A percentile compares a stretch with the other conserved stretches of the same genome.
Evolutionary conservation across 2,888 invertebrate species (phyloP).

Genomic region (Meta bourneti): DNA sequence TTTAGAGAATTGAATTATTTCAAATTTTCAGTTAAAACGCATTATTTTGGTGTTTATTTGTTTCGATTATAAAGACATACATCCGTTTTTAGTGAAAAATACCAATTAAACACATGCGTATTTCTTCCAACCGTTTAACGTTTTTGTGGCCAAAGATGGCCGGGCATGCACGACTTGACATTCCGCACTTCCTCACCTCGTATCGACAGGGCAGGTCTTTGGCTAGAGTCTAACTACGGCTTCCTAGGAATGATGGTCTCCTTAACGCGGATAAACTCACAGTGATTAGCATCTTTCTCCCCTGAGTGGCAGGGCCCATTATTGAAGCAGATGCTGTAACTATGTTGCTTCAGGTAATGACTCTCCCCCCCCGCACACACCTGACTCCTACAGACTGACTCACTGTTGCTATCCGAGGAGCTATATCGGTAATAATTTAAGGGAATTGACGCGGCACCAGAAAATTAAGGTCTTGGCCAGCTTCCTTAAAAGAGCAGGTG

Average conservation of each 20-base stretch:
- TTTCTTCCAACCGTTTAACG: not conserved
- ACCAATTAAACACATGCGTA: not conserved
- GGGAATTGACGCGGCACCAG: slow-evolving; percentile 17
- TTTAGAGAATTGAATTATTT: no score
- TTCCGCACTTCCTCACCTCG: not conserved
- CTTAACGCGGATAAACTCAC: slow-evolving; percentile 59
- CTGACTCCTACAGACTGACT: not conserved
- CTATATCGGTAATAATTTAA: slow-evolving; percentile 26
- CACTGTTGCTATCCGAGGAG: slow-evolving; percentile 30
- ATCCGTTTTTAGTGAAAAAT: not conserved
- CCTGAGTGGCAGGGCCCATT: slow-evolving; percentile 29
- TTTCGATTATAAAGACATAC: not conserved
- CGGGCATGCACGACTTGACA: not conserved
- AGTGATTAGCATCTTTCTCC: slow-evolving; percentile 56
- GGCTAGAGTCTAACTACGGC: slow-evolving; percentile 29
- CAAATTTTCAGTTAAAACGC: not conserved
- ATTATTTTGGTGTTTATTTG: not conserved
- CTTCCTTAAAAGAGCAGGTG: not conserved
- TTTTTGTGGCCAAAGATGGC: slow-evolving; percentile 2
- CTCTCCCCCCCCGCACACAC: not conserved
- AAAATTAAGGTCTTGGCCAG: not conserved
- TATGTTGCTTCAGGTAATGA: slow-evolving; percentile 53
- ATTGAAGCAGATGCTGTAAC: slow-evolving; percentile 42
- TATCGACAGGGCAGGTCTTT: not conserved
- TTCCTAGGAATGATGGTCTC: slow-evolving; percentile 51